Conservation (phyloP, 2,888 invertebrate genomes). For the Drosophila borealis region DNA sequence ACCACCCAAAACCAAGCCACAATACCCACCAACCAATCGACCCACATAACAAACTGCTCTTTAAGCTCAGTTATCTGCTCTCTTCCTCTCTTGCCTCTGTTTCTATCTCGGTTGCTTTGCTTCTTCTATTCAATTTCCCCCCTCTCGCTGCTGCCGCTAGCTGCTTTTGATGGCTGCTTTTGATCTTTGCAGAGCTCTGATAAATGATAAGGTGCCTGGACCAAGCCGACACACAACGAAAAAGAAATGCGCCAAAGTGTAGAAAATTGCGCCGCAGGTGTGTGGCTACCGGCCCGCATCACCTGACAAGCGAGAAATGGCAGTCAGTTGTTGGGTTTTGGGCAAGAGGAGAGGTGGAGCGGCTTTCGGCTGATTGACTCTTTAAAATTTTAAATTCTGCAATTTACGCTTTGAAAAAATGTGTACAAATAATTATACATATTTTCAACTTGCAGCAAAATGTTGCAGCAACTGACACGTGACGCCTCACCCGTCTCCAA, state of each 20-base stretch:
- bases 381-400: constrained; percentile 6
- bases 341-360: neutral
- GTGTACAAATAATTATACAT: constrained; percentile 4
- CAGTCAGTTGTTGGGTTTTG: neutral
- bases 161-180: constrained; percentile 60
- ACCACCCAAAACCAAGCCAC: constrained; percentile 12
- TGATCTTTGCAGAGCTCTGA: constrained; percentile 68
- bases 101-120: neutral
- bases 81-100: neutral
- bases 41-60: constrained; percentile 68
- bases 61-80: constrained; percentile 35
- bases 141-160: neutral
- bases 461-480: constrained; percentile 13
- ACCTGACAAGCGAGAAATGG: constrained; percentile 28
- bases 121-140: constrained; percentile 33
- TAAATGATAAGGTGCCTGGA: constrained; percentile 67
- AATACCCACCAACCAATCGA: constrained; percentile 13
- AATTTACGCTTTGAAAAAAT: neutral
- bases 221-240: constrained; percentile 14
- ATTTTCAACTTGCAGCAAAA: constrained; percentile 49
- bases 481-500: neutral
- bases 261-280: constrained; percentile 70
- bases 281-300: constrained; percentile 44
- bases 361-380: constrained; percentile 3
- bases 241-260: constrained; percentile 57